These are phyloP conservation scores for Lota lota DNA, from an alignment of 2,113 vertebrate genomes.

Conservation along the genomic window DNA sequence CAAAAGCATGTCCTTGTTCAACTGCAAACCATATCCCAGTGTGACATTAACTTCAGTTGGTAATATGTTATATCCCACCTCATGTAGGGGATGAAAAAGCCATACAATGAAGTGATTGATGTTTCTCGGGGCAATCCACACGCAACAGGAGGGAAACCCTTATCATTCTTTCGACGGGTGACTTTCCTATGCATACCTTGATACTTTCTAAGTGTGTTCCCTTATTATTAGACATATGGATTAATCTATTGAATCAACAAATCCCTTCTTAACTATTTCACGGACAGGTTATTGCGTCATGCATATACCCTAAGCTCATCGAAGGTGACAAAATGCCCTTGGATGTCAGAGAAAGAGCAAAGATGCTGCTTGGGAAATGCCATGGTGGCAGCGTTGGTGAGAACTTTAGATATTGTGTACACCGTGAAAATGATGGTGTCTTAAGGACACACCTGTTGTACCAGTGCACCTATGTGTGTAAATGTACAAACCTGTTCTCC, in stretches of 20 bases:
- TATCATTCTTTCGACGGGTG: conserved; percentile 73
- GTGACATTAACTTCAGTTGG: background rate
- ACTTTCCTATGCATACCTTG: background rate
- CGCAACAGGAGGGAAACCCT: conserved; percentile 57
- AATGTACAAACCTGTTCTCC: background rate
- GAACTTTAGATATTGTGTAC: background rate
- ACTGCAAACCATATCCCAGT: background rate
- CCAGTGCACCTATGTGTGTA: conserved; percentile 3
- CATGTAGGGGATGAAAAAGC: conserved; percentile 53
- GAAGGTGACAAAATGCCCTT: conserved; percentile 43
- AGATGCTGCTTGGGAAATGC: conserved; percentile 51
- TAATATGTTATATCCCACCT: background rate
- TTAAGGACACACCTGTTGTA: background rate
- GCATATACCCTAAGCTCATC: conserved; percentile 66
- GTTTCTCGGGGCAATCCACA: conserved; percentile 56
- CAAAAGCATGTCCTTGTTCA: too few species aligned
- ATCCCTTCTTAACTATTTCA: background rate
- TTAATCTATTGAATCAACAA: background rate
- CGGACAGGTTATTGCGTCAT: conserved; percentile 67
- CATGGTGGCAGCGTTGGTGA: conserved; percentile 65
- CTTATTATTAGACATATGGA: background rate
- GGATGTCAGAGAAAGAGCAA: conserved; percentile 62
- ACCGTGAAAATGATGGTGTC: too few species aligned
- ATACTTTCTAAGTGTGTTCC: background rate
- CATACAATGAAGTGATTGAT: conserved; percentile 58